Base-by-base conservation (phyloP, 2,113 vertebrate genomes). In the Galeopterus variegatus region DNA sequence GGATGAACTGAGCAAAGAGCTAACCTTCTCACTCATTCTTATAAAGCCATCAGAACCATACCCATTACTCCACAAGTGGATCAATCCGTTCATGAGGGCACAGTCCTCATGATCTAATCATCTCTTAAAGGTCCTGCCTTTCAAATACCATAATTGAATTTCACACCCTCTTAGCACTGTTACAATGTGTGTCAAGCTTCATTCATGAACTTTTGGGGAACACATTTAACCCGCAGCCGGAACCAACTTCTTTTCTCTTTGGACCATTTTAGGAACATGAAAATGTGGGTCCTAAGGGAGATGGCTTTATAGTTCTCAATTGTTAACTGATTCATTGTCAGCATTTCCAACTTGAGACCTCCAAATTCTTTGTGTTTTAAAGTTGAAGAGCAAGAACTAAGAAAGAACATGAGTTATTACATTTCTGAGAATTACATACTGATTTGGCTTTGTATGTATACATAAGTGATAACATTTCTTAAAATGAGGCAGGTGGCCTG, bases 291-390 rank as follows among this genome's bases (percentile, higher is more conserved):
- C 58, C 69, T 45, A 88, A 82, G 36, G 90, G 77, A 81, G n/a
- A 36, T 31, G 15, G 9, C 70, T 80, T 41, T 92, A 12, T 52
- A 69, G 54, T 73, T 92, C 41, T 83, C 41, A 12, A 10, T 58
- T 70, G n/a, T 81, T 88, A 86, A 86, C 86, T 83, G 76, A 88
- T 56, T 83, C 81, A 60, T 28, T 72, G 67, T 88, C 50, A 76
- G 31, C 45, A 26, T 92, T 85, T 93, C 54, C 28, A 87, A 45
- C 75, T 80, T 60, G 45, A 93, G 83, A 69, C 76, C 36, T 88
- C 54, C 82, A 31, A 3, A 69, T 77, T 77, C 45, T 70, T 92
- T 89, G 80, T 23, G 10, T 48, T 82, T 54, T 85, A 70, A 83
- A 45, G 75, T 60, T 36, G 90, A 8, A 36, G 65, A 87, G 23